Conservation (phyloP, 2,888 invertebrate genomes). For the Ormyrus labotus region DNA sequence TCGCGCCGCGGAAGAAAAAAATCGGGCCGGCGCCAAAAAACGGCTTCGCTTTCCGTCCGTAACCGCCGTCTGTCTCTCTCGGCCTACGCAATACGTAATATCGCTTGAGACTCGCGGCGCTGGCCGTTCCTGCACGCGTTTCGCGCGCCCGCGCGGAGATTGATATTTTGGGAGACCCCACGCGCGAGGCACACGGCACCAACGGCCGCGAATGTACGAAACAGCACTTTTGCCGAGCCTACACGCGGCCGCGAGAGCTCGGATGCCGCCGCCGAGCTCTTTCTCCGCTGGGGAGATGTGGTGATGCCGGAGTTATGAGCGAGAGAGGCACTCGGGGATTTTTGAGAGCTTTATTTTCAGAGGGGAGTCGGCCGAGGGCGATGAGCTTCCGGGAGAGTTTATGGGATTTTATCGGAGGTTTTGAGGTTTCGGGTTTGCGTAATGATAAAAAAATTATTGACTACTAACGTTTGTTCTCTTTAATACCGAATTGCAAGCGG, state of each 20-base stretch:
- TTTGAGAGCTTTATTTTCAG: background rate
- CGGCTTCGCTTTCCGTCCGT: background rate
- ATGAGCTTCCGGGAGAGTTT: too few relatives aligned
- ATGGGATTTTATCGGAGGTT: too few relatives aligned
- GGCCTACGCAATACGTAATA: slow-evolving; percentile 64
- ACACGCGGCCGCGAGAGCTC: background rate
- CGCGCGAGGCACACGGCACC: slow-evolving; percentile 71
- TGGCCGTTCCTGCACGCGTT: background rate
- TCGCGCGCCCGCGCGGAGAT: slow-evolving; percentile 59
- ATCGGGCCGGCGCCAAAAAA: slow-evolving; percentile 43
- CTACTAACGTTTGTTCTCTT: too few relatives aligned
- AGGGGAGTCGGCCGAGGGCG: too few relatives aligned
- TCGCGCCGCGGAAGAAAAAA: slow-evolving; percentile 28
- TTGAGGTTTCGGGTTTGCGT: too few relatives aligned
- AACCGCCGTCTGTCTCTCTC: slow-evolving; percentile 37
- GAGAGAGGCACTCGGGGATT: background rate
- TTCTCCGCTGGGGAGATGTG: background rate
- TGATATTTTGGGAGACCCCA: slow-evolving; percentile 73
- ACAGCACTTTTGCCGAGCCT: slow-evolving; percentile 36
- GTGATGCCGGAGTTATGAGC: background rate
- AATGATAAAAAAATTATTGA: too few relatives aligned
- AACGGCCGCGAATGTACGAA: slow-evolving; percentile 57
- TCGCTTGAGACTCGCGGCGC: slow-evolving; percentile 54
- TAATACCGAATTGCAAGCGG: too few relatives aligned
- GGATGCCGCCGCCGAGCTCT: background rate